These are phyloP conservation scores for Trissolcus basalis DNA, from an alignment of 1,140 invertebrate genomes.

Conservation along the genomic window DNA sequence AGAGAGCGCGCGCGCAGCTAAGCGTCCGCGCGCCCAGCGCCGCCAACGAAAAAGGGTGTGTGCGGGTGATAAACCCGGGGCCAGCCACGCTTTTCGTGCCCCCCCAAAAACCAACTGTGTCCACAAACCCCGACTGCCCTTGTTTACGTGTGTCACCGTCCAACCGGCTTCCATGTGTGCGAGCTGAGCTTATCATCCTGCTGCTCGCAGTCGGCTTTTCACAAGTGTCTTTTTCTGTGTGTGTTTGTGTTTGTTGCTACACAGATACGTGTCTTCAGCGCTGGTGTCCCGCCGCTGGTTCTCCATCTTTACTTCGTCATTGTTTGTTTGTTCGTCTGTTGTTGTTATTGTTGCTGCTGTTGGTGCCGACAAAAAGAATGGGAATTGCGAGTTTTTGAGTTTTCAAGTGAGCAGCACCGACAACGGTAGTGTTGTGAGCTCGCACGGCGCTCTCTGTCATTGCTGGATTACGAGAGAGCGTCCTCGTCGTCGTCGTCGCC, in stretches of 20 bases:
- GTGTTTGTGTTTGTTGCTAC: constrained; percentile 2
- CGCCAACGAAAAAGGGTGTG: constrained; percentile 51
- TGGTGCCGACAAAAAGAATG: neutral
- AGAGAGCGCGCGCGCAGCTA: constrained; percentile 40
- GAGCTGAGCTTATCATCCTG: constrained; percentile 2
- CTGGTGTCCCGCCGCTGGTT: neutral
- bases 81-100: constrained; percentile 16
- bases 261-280: neutral
- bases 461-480: constrained; percentile 49
- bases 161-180: constrained; percentile 3
- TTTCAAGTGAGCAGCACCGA: constrained; percentile 12
- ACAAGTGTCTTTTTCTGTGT: constrained; percentile 3
- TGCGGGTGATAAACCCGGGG: constrained; percentile 38
- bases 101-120: constrained; percentile 5
- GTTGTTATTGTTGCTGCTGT: constrained; percentile 5
- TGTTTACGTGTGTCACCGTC: neutral
- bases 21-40: constrained; percentile 28
- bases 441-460: constrained; percentile 23
- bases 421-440: constrained; percentile 18
- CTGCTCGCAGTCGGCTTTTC: too few species aligned
- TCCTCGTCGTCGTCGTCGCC: constrained; percentile 19
- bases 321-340: constrained; percentile 8
- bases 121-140: neutral
- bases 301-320: neutral
- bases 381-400: constrained; percentile 1